Conservation (phyloP, 2,888 invertebrate genomes). For the Esperia sulphurella region DNA sequence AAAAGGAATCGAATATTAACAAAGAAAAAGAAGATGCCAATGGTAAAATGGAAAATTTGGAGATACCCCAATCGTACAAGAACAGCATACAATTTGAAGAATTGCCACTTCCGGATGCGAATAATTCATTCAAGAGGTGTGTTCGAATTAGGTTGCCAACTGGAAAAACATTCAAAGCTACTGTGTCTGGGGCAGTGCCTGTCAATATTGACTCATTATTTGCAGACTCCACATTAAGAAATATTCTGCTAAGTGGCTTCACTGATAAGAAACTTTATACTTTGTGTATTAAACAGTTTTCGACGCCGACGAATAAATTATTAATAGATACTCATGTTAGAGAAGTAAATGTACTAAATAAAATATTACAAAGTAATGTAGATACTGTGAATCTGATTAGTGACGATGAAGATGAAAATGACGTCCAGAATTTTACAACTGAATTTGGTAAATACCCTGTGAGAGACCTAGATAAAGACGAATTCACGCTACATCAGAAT, state of each 20-base stretch:
- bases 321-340: conserved; percentile 28
- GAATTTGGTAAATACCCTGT: conserved; percentile 51
- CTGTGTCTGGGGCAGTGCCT: conserved; percentile 43
- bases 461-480: conserved; percentile 22
- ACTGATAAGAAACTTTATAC: conserved; percentile 37
- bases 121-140: conserved; percentile 34
- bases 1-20: not conserved
- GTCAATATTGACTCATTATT: conserved; percentile 46
- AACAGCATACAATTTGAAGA: conserved; percentile 40
- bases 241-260: conserved; percentile 35
- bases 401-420: conserved; percentile 52
- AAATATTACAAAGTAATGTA: conserved; percentile 11
- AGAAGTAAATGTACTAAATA: conserved; percentile 22
- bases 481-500: conserved; percentile 42
- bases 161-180: conserved; percentile 53
- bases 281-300: conserved; percentile 48
- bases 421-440: conserved; percentile 31
- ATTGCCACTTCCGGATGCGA: conserved; percentile 22
- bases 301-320: conserved; percentile 22
- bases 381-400: conserved; percentile 63
- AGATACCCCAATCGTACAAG: conserved; percentile 21
- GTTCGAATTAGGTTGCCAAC: conserved; percentile 50
- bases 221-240: conserved; percentile 41
- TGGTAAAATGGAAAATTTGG: not conserved
- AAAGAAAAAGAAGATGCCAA: not conserved